phyloP scores from a whole-genome alignment of 2,888 invertebrate genomes.

The Hydroisotoma schaefferi region DNA sequence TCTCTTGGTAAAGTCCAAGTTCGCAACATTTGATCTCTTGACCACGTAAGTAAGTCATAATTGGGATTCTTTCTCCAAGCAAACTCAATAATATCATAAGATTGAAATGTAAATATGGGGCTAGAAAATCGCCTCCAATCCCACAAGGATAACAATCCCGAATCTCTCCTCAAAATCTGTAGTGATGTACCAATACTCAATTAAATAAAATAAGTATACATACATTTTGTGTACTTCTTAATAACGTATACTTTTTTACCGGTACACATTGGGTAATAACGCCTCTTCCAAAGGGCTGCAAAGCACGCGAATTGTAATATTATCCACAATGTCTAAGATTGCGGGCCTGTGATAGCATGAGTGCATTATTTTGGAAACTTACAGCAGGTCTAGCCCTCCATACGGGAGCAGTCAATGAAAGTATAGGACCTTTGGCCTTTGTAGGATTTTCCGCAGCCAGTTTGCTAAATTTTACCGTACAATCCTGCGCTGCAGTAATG shows the following conservation, averaged over 20 bases:
- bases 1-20: slow-evolving; percentile 62
- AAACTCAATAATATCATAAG: slow-evolving; percentile 91
- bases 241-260: too few species aligned
- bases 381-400: slow-evolving; percentile 90
- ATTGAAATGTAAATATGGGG: slow-evolving; percentile 57
- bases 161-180: slow-evolving; percentile 84
- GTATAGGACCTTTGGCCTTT: slow-evolving; percentile 70
- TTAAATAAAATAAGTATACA: too few species aligned
- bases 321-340: too few species aligned
- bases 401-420: slow-evolving; percentile 80
- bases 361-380: slow-evolving; percentile 40
- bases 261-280: slow-evolving; percentile 88
- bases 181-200: too few species aligned
- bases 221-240: too few species aligned
- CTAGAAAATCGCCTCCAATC: slow-evolving; percentile 53
- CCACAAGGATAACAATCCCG: slow-evolving; percentile 70
- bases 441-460: slow-evolving; percentile 69
- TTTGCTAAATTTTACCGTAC: slow-evolving; percentile 92
- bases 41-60: slow-evolving; percentile 85
- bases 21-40: slow-evolving; percentile 84
- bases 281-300: slow-evolving; percentile 85
- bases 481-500: slow-evolving; percentile 86
- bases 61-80: slow-evolving; percentile 80
- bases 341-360: neutral
- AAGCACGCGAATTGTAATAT: slow-evolving; percentile 45